These are phyloP conservation scores for Spea multiplicata DNA, from an alignment of 2,113 vertebrate species.

Conservation along the genomic window DNA sequence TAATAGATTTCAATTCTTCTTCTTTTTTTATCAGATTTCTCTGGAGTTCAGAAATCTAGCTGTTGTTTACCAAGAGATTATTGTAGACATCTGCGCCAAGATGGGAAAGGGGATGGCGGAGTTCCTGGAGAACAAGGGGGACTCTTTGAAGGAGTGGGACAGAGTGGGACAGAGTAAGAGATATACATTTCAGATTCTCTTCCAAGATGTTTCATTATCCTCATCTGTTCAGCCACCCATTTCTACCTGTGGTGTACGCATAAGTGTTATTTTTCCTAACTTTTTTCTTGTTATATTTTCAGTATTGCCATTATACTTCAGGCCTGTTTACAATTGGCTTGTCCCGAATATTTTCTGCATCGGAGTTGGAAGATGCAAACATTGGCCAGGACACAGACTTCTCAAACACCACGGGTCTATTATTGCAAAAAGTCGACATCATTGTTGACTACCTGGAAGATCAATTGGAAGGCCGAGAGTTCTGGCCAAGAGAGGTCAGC, in stretches of 20 bases:
- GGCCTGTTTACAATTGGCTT: conserved; percentile 82
- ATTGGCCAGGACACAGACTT: conserved; percentile 77
- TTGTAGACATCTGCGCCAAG: conserved; percentile 83
- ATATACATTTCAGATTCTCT: no score
- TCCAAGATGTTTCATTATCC: conserved; percentile 2
- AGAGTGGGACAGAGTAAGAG: conserved; percentile 89
- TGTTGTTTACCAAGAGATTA: conserved; percentile 84
- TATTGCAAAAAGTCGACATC: no score
- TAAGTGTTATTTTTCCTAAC: no score
- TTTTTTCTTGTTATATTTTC: conserved; percentile 10
- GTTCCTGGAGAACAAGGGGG: conserved; percentile 86
- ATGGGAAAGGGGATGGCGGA: conserved; percentile 95
- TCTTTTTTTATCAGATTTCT: conserved; percentile 58
- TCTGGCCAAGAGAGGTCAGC: no score
- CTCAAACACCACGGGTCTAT: conserved; percentile 87
- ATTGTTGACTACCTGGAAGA: no score
- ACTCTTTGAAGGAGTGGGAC: conserved; percentile 87
- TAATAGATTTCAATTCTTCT: no score
- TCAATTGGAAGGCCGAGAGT: no score
- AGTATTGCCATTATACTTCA: conserved; percentile 98
- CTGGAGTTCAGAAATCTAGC: conserved; percentile 25
- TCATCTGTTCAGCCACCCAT: no score
- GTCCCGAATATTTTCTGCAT: conserved; percentile 76
- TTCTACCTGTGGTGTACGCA: no score
- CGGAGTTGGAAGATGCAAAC: conserved; percentile 67